Evolutionary conservation across 1,140 invertebrate species (phyloP).

Genomic region (Procambarus clarkii): DNA sequence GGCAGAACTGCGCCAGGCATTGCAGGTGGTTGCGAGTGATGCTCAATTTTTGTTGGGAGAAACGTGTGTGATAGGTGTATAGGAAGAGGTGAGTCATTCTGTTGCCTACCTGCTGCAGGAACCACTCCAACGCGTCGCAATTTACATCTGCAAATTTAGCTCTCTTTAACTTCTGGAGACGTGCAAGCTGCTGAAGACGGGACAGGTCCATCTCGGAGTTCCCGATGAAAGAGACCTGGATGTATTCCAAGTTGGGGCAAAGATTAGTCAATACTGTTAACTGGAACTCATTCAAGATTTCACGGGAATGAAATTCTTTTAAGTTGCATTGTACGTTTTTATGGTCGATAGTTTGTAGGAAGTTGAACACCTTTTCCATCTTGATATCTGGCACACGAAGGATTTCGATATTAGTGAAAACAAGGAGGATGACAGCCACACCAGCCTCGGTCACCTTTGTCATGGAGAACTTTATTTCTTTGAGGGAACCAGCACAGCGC

Average conservation of each 20-base stretch:
- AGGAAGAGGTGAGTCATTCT: conserved; percentile 65
- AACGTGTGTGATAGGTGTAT: conserved; percentile 68
- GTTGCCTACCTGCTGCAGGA: conserved; percentile 61
- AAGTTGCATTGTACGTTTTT: conserved; percentile 70
- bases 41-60: conserved; percentile 65
- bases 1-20: conserved; percentile 67
- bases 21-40: conserved; percentile 70
- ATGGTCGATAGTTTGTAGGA: conserved; percentile 66
- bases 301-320: conserved; percentile 69
- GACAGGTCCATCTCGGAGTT: conserved; percentile 67
- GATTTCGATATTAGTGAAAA: conserved; percentile 67
- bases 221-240: conserved; percentile 70
- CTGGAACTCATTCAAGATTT: conserved; percentile 71
- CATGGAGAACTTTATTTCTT: conserved; percentile 71
- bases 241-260: conserved; percentile 71
- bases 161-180: conserved; percentile 54
- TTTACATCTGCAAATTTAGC: conserved; percentile 70
- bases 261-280: conserved; percentile 61
- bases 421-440: conserved; percentile 70
- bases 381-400: conserved; percentile 70
- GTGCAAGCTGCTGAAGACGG: conserved; percentile 56
- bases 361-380: conserved; percentile 71
- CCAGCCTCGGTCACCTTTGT: conserved; percentile 72
- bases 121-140: conserved; percentile 68
- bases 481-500: conserved; percentile 57